Conservation (phyloP, 2,888 invertebrate species). For the Automeris io region DNA sequence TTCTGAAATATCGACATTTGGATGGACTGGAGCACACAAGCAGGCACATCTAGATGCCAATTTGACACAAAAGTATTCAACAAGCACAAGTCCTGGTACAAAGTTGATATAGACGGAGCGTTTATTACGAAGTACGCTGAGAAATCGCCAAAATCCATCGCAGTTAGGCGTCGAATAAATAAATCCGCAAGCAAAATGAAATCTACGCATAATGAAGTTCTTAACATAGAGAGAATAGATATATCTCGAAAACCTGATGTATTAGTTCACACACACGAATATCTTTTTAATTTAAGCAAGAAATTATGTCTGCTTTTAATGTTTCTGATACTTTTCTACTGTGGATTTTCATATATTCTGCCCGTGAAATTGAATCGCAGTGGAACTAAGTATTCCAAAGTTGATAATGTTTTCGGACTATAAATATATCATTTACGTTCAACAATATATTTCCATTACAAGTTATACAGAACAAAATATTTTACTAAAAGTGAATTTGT, state of each 20-base stretch:
- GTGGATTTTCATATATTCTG: slow-evolving; percentile 18
- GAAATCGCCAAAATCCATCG: slow-evolving; percentile 3
- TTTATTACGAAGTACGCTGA: slow-evolving; percentile 24
- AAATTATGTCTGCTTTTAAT: slow-evolving; percentile 19
- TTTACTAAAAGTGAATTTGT: too few species aligned
- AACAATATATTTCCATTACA: too few species aligned
- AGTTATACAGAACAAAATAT: too few species aligned
- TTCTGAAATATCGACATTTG: too few species aligned
- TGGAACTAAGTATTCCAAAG: too few species aligned
- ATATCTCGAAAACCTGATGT: slow-evolving; percentile 10
- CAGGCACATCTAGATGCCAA: not conserved
- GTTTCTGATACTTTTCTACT: slow-evolving; percentile 21
- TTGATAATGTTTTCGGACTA: too few species aligned
- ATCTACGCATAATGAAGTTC: not conserved
- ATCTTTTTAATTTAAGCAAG: slow-evolving; percentile 13
- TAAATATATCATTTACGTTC: too few species aligned
- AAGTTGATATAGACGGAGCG: slow-evolving; percentile 30
- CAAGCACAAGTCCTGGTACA: slow-evolving; percentile 42
- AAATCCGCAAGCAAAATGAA: not conserved
- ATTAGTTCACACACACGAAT: slow-evolving; percentile 12
- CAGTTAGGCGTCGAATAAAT: slow-evolving; percentile 1
- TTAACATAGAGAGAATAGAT: not conserved
- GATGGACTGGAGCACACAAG: not conserved
- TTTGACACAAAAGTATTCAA: slow-evolving; percentile 16
- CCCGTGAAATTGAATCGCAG: too few species aligned